phyloP scores from a whole-genome alignment of 2,113 vertebrate genomes.

The Saiga tatarica region DNA sequence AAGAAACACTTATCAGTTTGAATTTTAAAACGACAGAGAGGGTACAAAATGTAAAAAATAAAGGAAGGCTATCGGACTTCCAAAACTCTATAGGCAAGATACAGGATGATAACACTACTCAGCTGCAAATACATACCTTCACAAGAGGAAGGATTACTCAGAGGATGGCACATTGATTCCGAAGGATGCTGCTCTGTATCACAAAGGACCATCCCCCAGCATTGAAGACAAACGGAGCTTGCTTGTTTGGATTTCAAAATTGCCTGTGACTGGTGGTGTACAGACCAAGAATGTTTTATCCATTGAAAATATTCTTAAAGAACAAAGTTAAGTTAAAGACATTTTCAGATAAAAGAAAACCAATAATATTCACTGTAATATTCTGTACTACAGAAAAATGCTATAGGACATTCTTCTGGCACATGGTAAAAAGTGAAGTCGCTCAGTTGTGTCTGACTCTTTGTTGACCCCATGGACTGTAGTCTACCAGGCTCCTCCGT shows the following conservation, averaged over 20 bases:
- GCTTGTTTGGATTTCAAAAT: background rate
- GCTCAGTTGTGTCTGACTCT: background rate
- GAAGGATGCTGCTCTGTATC: background rate
- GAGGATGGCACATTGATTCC: background rate
- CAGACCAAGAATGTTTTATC: background rate
- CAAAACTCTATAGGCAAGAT: background rate
- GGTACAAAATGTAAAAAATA: background rate
- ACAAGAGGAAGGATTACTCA: background rate
- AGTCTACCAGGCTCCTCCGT: background rate
- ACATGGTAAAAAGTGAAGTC: background rate
- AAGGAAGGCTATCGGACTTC: background rate
- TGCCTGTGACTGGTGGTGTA: background rate
- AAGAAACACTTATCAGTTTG: background rate
- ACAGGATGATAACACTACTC: background rate
- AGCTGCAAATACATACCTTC: background rate
- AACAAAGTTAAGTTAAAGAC: background rate
- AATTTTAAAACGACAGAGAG: background rate
- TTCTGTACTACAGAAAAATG: background rate
- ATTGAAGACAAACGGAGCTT: background rate
- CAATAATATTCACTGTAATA: background rate
- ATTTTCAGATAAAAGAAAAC: background rate
- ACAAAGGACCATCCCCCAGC: background rate
- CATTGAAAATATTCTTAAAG: background rate
- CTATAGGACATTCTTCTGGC: background rate
- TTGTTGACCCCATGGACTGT: background rate